phyloP scores from a whole-genome alignment of 2,113 vertebrate species.

The Dasyornis broadbenti region DNA sequence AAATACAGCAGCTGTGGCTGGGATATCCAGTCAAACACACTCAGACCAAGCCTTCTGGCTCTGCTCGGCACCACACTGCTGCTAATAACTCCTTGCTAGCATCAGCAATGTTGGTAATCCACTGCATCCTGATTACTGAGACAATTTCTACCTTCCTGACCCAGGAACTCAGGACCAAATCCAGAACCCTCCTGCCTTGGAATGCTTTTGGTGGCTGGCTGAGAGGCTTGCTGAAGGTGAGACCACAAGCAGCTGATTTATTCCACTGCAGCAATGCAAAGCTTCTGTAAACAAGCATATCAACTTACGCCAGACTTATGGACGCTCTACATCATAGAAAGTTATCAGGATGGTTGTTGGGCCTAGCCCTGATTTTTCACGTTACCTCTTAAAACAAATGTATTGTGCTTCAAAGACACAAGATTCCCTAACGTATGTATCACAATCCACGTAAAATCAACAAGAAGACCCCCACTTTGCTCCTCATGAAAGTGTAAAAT shows the following conservation, averaged over 20 bases:
- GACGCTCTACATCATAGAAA: not conserved
- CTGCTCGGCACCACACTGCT: not conserved
- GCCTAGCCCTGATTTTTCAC: not conserved
- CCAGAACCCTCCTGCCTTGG: not conserved
- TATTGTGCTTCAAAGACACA: not conserved
- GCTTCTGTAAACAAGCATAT: not conserved
- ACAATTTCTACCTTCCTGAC: not conserved
- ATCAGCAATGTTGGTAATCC: not conserved
- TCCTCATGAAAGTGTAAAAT: not conserved
- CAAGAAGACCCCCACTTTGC: rapidly evolving
- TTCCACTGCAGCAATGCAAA: not conserved
- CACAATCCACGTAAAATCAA: not conserved
- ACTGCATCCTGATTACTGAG: not conserved
- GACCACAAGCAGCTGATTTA: not conserved
- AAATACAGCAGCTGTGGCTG: not conserved
- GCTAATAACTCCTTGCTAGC: not conserved
- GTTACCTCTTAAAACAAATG: not conserved
- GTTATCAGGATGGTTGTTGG: not conserved
- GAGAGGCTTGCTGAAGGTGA: not conserved
- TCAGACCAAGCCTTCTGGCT: not conserved
- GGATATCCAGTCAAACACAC: rapidly evolving
- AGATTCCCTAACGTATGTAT: not conserved
- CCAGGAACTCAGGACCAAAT: not conserved
- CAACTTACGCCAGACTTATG: not conserved
- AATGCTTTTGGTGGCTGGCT: not conserved